Base-by-base conservation (phyloP, 2,797 vertebrate species). In the Sebastes dallii region DNA sequence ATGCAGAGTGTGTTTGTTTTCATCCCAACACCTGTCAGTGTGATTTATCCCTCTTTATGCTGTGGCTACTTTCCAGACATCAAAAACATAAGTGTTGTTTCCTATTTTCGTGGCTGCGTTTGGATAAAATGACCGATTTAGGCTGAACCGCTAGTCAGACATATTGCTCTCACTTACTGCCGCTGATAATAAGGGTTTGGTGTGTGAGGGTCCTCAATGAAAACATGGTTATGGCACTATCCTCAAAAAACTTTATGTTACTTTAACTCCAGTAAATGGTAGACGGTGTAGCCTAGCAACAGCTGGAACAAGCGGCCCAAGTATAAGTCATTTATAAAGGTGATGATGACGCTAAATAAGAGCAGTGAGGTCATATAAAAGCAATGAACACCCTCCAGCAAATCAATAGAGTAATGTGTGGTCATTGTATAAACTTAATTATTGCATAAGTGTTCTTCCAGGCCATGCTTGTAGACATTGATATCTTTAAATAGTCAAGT, bases 21-120 rank as follows among this genome's bases (percentile, higher is more conserved):
- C 74, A 60, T 18, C 75, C n/a, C n/a, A 39, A 25, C 58, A 72
- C 34, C 62, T 61, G 72, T 76, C 75, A 70, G 16, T 42, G 7
- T n/a, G 54, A 81, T 69, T 55, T 46, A 68, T 60, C 29, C 34
- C 46, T 56, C 20, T 36, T 34, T 46, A 24, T 14, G 46, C 25
- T 4, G 13, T 4, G 56, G 34, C 30, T 55, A 59, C 58, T 64
- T 55, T 56, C 32, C 55, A 60, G n/a, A n/a, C 29, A 39, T 76
- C 75, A 61, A 42, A 42, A 34, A 67, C 9, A 13, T 9, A 77
- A 55, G n/a, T 22, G 46, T 27, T 75, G 12, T 79, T 71, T 70
- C 30, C 67, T 65, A 39, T 72, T 84, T 84, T 42, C 4, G 8
- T 12, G 13, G 5, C 34, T 46, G 1, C 9, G 18, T 34, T 14